phyloP scores from a whole-genome alignment of 2,888 invertebrate species.

The Sinopyrophorus schimmeli region DNA sequence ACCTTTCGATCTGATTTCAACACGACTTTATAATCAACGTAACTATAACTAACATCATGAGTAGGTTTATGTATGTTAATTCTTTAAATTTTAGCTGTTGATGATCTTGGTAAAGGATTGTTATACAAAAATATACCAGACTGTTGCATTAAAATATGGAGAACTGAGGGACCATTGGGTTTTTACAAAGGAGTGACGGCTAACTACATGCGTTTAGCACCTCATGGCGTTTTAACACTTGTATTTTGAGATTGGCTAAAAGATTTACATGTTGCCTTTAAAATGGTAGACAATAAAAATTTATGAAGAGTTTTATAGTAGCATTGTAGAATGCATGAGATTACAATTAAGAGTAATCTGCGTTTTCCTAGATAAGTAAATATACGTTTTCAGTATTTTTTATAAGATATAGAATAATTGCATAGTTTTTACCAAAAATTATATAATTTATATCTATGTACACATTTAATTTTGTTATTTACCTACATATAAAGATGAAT shows the following conservation, averaged over 20 bases:
- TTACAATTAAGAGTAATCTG: too few species aligned
- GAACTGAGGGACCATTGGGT: slow-evolving; percentile 75
- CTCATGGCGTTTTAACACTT: slow-evolving; percentile 84
- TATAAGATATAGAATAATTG: too few species aligned
- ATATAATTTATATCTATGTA: too few species aligned
- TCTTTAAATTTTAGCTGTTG: slow-evolving; percentile 59
- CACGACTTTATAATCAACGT: slow-evolving; percentile 90
- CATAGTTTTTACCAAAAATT: too few species aligned
- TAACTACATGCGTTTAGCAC: slow-evolving; percentile 85
- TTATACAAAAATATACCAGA: slow-evolving; percentile 75
- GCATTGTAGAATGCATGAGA: too few species aligned
- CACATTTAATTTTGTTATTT: too few species aligned
- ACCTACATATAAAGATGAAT: too few species aligned
- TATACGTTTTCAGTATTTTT: too few species aligned
- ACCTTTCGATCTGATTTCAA: slow-evolving; percentile 88
- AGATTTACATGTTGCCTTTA: slow-evolving; percentile 13
- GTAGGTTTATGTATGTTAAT: not conserved
- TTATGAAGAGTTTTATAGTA: too few species aligned
- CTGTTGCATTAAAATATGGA: slow-evolving; percentile 75
- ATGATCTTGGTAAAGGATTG: slow-evolving; percentile 62
- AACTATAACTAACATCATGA: slow-evolving; percentile 31
- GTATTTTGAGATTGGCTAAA: slow-evolving; percentile 76
- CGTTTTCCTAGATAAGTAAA: too few species aligned
- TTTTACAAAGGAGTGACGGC: slow-evolving; percentile 91
- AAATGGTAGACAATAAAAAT: slow-evolving; percentile 8